Evolutionary conservation across 1,140 invertebrate genomes (phyloP), one percentile per base, ranked within the genome.

Genomic region (Ips nitidus): DNA sequence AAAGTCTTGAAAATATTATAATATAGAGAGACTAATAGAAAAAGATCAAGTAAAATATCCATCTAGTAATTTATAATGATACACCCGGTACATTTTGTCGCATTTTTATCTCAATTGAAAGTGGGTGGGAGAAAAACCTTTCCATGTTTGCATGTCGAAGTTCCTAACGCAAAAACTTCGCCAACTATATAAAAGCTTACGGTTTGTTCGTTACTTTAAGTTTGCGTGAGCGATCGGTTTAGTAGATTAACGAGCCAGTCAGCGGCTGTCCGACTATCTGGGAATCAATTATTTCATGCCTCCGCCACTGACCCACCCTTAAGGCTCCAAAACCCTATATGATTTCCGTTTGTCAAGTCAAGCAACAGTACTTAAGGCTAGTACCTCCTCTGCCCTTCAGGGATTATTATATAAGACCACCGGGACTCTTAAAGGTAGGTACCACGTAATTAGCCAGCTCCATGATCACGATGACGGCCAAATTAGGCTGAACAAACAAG

Each of bases 401-500:
- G 22, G 22, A 22, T 22, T 22, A 22, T 22, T 22, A 22, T 22
- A 22, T 22, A 22, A 22, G 22, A 22, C 22, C 22, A 22, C 22
- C 22, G 22, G 22, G 22, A 22, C 22, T 22, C 22, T 22, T 22
- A 22, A 22, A 22, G 22, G 22, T 22, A 22, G 22, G 22, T 22
- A 22, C 22, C 22, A 22, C 22, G 22, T 22, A 22, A 22, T 22
- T 22, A 22, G 22, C 22, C 22, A 22, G 22, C 22, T 63, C 61
- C 61, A 63, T 50, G 47, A 63, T 52, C 61, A 63, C 45, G 47
- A 63, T 63, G 61, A 52, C 61, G 61, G 61, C 61, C 47, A 63
- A 63, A 63, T 63, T 63, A 63, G 61, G 61, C 50, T 63, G 61
- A 52, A 50, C 52, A 63, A 63, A 63, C 61, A 63, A 63, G 61